Evolutionary conservation across 2,888 invertebrate genomes (phyloP), one percentile per base, ranked within the genome.

Genomic region (Smittia sp.): DNA sequence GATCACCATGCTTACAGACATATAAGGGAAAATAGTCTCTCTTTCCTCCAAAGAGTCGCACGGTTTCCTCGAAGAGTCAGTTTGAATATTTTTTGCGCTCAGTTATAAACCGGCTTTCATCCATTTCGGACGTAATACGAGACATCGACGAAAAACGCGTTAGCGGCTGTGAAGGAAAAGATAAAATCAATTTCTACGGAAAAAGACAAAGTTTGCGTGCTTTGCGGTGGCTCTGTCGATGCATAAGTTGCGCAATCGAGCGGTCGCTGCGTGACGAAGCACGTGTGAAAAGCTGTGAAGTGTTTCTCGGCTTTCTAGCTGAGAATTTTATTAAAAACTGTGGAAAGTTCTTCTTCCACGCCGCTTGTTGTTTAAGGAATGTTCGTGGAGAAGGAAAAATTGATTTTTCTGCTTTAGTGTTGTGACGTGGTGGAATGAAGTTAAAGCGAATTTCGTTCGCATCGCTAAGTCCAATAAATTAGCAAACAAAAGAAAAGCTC

Each of bases 91-190:
- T 15, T 46, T 46, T 15, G 46, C 46, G 22, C 20, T 67, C 67
- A 67, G 67, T 67, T 67, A 24, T 11, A 22, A 67, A 39, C 67
- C 67, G 67, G 67, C 67, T 38, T 67, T 38, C 67, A 39, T 24
- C 1, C 15, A 39, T 22, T 67, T 15, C 41, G 15, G 67, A 67
- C 67, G 67, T n/a, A 22, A 67, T n/a, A 25, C 63, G 25, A 58
- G 58, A 58, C 58, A 22, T 9, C 58, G 9, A 20, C 20, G 6
- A 20, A 46, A 22, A 58, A 2, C 58, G 58, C 18, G 18, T 22
- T 58, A 58, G 22, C 58, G 58, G n/a, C 63, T 63, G 63, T 22
- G 63, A 63, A 63, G 27, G 27, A 63, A 22, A 63, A 25, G 25
- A 24, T 4, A 63, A 63, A 63, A 63, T 63, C 25, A 63, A 25